Evolutionary conservation across 1,140 invertebrate species (phyloP), one percentile per base, ranked within the genome.

Genomic region (Pomacea maculata): DNA sequence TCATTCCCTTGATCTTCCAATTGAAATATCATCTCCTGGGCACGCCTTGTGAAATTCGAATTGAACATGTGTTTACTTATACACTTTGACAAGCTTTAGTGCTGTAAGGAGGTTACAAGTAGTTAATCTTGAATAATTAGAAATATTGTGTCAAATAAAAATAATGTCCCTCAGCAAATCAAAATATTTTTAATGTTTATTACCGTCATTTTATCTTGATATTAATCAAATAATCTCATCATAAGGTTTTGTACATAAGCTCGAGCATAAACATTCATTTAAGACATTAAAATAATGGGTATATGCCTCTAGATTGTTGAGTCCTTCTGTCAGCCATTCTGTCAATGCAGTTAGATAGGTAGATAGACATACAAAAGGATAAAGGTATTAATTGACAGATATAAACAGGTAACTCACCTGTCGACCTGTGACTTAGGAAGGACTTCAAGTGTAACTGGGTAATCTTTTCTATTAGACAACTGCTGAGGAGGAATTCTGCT

Each of bases 1-100:
- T 75, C 61, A 55, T 70, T 80, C 12, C 79, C 80, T 34, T 80
- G n/a, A 15, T 63, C 63, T 64, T 71, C 19, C 12, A 85, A 74
- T 45, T 74, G 52, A 57, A 80, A 63, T 1, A 85, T 54, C 7
- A 79, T 78, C 17, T 79, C 61, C 64, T 83, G 82, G 71, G 78
- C 82, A 12, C 84, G 72, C 34, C 84, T 25, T 25, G 25, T 85
- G 63, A 2, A 70, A 77, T 71, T 9, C 1, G 29, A 65, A 55
- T 52, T 54, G 54, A 21, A 1, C 15, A 61, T 15, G 11, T 25
- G n/a, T 21, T 25, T 29, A 64, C 8, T 19, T 14, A 25, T 34
- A 10, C 11, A 29, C 34, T 25, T 14, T 15, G 25, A 5, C n/a
- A 52, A 14, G 14, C 17, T 4, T 52, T 8, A 45, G 14, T 21